These are phyloP conservation scores for Epirrhoe tristata DNA, from an alignment of 2,888 invertebrate species.

Conservation along the genomic window DNA sequence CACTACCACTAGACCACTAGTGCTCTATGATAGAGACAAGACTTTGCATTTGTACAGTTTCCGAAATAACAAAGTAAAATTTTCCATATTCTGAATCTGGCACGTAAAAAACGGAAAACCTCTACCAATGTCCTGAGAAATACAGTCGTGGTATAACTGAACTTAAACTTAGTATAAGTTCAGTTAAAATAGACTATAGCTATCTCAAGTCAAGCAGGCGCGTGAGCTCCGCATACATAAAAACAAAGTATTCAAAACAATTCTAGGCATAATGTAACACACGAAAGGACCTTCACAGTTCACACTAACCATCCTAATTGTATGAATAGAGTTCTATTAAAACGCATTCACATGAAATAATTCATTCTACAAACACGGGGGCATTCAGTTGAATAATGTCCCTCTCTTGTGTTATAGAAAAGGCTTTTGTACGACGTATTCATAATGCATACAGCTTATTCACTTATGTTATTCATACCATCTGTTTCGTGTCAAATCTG, in stretches of 20 bases:
- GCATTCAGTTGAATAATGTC: slow-evolving; percentile 29
- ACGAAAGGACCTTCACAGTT: slow-evolving; percentile 16
- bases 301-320: slow-evolving; percentile 26
- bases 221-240: not conserved
- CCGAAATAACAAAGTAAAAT: no score
- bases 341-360: slow-evolving; percentile 35
- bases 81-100: no score
- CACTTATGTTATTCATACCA: slow-evolving; percentile 12
- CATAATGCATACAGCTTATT: slow-evolving; percentile 24
- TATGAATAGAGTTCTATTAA: slow-evolving; percentile 29
- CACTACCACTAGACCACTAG: no score
- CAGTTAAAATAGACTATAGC: not conserved
- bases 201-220: not conserved
- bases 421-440: slow-evolving; percentile 29
- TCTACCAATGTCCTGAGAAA: no score
- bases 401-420: slow-evolving; percentile 34
- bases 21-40: no score
- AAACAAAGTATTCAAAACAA: not conserved
- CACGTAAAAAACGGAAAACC: no score
- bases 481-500: slow-evolving; percentile 12
- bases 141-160: no score
- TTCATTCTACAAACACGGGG: slow-evolving; percentile 26
- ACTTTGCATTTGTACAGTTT: no score
- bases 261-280: slow-evolving; percentile 1
- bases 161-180: no score